Evolutionary conservation across 2,113 vertebrate genomes (phyloP).

Genomic region (Alligator mississippiensis): DNA sequence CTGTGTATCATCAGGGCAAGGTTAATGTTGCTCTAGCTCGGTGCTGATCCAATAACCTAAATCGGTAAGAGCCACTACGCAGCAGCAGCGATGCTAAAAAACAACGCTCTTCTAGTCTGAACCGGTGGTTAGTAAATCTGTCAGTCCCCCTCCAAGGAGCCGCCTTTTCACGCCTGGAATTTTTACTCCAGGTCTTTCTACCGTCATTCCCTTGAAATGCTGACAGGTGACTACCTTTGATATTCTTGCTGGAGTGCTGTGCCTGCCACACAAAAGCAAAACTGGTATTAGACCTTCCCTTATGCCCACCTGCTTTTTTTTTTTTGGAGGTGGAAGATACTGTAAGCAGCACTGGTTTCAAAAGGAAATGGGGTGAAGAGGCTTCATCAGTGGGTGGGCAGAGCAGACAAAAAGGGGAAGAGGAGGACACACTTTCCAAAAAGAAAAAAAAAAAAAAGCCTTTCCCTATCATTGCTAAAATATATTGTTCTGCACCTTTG

Average conservation of each 20-base stretch:
- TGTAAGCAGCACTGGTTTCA: conserved; percentile 19
- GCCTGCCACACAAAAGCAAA: neutral
- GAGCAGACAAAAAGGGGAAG: neutral
- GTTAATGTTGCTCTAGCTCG: neutral
- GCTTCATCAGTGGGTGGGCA: neutral
- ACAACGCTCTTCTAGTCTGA: conserved; percentile 13
- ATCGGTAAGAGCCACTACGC: neutral
- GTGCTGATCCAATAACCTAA: neutral
- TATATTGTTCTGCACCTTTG: neutral
- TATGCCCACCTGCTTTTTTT: neutral
- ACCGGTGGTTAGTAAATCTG: conserved; percentile 44
- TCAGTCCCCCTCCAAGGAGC: conserved; percentile 27
- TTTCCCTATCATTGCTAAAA: neutral
- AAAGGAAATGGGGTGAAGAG: conserved; percentile 4
- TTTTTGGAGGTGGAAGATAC: neutral
- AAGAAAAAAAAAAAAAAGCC: neutral
- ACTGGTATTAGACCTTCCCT: neutral
- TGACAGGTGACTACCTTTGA: conserved; percentile 47
- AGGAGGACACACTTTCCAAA: neutral
- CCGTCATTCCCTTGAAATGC: conserved; percentile 39
- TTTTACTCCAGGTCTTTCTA: neutral
- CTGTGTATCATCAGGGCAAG: neutral
- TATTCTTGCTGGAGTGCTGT: conserved; percentile 19
- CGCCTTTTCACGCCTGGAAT: neutral
- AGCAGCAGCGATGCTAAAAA: conserved; percentile 23